These are phyloP conservation scores for Nomada lathburiana DNA, from an alignment of 2,888 invertebrate genomes.

Conservation along the genomic window DNA sequence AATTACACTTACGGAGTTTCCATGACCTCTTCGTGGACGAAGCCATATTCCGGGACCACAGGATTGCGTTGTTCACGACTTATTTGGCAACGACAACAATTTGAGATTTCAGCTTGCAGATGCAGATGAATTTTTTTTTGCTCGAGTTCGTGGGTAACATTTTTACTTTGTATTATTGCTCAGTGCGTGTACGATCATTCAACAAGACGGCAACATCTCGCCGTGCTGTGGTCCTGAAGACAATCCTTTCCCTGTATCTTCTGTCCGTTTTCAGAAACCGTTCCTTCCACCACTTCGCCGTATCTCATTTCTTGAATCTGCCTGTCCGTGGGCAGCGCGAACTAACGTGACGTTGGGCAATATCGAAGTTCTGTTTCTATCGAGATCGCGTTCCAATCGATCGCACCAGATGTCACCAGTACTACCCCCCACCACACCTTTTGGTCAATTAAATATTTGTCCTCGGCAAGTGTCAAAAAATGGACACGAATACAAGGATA, in stretches of 20 bases:
- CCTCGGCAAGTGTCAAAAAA: constrained; percentile 5
- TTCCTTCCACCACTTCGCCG: constrained; percentile 70
- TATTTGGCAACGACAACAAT: constrained; percentile 82
- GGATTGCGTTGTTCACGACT: constrained; percentile 77
- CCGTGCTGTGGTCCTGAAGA: constrained; percentile 43
- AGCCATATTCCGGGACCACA: constrained; percentile 80
- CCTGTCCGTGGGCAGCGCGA: constrained; percentile 66
- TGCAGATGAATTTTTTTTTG: constrained; percentile 74
- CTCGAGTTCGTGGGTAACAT: constrained; percentile 76
- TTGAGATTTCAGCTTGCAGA: constrained; percentile 73
- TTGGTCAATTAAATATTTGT: constrained; percentile 25
- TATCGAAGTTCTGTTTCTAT: constrained; percentile 66
- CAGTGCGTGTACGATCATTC: constrained; percentile 36
- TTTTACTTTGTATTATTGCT: constrained; percentile 55
- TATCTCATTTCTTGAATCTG: constrained; percentile 76
- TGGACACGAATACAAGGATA: background rate
- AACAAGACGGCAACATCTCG: constrained; percentile 56
- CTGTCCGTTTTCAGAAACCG: constrained; percentile 64
- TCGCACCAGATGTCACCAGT: constrained; percentile 54
- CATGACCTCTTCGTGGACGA: constrained; percentile 90
- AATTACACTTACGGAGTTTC: constrained; percentile 90
- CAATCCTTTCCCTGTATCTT: constrained; percentile 53
- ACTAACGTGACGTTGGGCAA: constrained; percentile 69
- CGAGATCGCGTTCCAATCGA: constrained; percentile 54
- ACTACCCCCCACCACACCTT: background rate